Conservation (phyloP, 2,797 vertebrate genomes). For the Ctenosaura bakeri region DNA sequence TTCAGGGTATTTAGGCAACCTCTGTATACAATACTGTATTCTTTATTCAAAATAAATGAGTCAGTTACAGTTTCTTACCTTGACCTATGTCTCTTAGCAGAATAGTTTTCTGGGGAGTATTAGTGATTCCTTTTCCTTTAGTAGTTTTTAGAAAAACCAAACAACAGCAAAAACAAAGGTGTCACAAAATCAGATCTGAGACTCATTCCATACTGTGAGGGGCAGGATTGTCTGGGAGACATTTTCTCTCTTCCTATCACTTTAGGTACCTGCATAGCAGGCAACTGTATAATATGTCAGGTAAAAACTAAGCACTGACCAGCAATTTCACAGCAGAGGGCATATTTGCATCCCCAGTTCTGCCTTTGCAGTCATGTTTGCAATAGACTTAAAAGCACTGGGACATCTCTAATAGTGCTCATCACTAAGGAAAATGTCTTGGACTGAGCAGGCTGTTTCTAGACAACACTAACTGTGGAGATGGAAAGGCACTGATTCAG, state of each 20-base stretch:
- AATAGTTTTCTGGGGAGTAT: not conserved
- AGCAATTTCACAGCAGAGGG: not conserved
- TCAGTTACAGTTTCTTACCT: not conserved
- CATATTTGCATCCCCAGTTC: not conserved
- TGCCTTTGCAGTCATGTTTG: not conserved
- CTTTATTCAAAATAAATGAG: not conserved
- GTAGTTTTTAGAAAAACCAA: not conserved
- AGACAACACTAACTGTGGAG: not conserved
- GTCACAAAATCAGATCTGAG: not conserved
- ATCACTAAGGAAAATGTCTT: not conserved
- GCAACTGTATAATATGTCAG: not conserved
- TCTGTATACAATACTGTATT: no score
- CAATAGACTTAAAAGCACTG: not conserved
- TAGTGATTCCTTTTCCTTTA: conserved; percentile 3
- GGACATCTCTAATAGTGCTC: not conserved
- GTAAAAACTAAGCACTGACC: not conserved
- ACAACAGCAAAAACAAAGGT: not conserved
- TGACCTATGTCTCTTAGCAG: not conserved
- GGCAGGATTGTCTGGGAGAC: not conserved
- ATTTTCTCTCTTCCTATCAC: not conserved
- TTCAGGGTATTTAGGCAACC: no score
- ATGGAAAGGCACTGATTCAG: not conserved
- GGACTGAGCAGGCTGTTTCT: not conserved
- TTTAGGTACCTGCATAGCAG: not conserved
- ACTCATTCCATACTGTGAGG: not conserved